These are phyloP conservation scores for Cochlearius cochlearius DNA, from an alignment of 2,113 vertebrate species.

Conservation along the genomic window DNA sequence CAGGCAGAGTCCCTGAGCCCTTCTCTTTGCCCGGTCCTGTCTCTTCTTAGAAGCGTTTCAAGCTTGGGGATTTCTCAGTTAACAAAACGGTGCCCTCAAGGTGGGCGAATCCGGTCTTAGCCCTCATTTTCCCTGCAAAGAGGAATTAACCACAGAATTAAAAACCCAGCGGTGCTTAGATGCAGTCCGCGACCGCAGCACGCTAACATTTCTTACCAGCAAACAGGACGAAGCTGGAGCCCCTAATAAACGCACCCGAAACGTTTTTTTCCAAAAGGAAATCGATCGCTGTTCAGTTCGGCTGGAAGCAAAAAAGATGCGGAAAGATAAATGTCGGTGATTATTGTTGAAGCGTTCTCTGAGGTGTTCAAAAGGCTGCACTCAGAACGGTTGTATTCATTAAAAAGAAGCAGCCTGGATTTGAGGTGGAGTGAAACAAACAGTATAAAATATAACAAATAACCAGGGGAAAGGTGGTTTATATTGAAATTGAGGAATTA, in stretches of 20 bases:
- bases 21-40: not conserved
- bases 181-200: rapidly evolving
- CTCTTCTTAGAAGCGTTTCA: not conserved
- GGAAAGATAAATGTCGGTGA: not conserved
- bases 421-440: not conserved
- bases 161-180: rapidly evolving
- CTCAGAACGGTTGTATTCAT: not conserved
- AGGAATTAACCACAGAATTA: not conserved
- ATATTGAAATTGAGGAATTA: not conserved
- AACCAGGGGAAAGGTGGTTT: not conserved
- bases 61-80: too few species aligned
- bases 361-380: not conserved
- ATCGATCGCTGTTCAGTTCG: rapidly evolving
- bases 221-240: not conserved
- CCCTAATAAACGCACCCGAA: not conserved
- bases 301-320: not conserved
- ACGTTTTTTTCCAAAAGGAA: not conserved
- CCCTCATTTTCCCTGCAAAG: not conserved
- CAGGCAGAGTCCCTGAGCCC: too few species aligned
- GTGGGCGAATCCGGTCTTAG: rapidly evolving
- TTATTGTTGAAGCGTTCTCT: not conserved
- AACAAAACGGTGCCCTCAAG: not conserved
- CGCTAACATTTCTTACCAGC: rapidly evolving
- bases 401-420: not conserved
- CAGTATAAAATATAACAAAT: not conserved